Percentiles rank a stretch among this genome's conserved stretches.
phyloP scores from a whole-genome alignment of 1,140 invertebrate species.

The Philopotamus ludificatus region DNA sequence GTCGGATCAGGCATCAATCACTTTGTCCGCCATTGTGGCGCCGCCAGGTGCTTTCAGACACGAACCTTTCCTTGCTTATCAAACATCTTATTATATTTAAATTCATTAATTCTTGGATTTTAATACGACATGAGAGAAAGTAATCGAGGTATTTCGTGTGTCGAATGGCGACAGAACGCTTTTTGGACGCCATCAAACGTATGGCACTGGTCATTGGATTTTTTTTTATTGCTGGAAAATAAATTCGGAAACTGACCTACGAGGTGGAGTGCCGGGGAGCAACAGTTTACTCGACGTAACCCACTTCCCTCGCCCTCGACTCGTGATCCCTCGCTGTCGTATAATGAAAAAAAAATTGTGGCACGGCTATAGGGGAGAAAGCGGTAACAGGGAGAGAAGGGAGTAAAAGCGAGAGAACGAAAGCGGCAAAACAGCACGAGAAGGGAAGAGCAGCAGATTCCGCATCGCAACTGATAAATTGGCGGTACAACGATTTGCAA shows the following conservation, averaged over 20 bases:
- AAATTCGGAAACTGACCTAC: constrained; percentile 20
- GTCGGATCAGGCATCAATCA: constrained; percentile 23
- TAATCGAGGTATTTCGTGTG: too few species aligned
- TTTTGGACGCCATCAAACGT: too few species aligned
- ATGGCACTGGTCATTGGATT: too few species aligned
- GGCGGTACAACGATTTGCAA: constrained; percentile 24
- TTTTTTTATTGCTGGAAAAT: neutral
- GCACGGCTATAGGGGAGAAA: neutral
- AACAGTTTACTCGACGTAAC: constrained; percentile 25
- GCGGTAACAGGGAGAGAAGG: neutral
- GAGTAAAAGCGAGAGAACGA: constrained; percentile 1
- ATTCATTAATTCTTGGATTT: too few species aligned
- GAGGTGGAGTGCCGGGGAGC: neutral
- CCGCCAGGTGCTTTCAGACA: neutral
- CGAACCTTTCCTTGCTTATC: neutral
- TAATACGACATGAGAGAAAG: too few species aligned
- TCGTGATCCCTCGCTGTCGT: constrained; percentile 22
- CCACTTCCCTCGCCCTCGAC: constrained; percentile 17
- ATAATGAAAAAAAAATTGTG: constrained; percentile 17
- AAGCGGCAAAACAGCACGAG: too few species aligned
- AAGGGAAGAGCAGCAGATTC: constrained; percentile 11
- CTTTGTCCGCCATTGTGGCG: constrained; percentile 5
- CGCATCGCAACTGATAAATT: constrained; percentile 20
- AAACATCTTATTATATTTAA: too few species aligned
- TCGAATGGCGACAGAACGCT: too few species aligned